These are phyloP conservation scores for Antheraea mylitta DNA, from an alignment of 1,140 invertebrate genomes.

Conservation along the genomic window DNA sequence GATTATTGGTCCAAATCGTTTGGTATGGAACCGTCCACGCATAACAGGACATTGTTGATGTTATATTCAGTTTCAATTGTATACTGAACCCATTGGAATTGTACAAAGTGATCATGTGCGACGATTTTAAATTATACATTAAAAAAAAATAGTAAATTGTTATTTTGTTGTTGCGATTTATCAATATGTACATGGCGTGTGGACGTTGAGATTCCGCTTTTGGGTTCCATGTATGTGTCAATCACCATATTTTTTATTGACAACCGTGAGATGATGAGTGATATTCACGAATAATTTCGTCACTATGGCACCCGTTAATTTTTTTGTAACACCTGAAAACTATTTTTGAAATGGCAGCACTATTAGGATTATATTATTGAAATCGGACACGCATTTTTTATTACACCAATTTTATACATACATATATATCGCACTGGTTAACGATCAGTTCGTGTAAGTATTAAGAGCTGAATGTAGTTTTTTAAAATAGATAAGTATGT, in stretches of 20 bases:
- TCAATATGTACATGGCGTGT: slow-evolving; percentile 72
- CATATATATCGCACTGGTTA: slow-evolving; percentile 58
- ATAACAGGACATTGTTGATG: slow-evolving; percentile 49
- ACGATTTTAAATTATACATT: slow-evolving; percentile 66
- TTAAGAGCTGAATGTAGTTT: slow-evolving; percentile 63
- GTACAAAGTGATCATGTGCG: slow-evolving; percentile 66
- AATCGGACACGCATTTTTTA: slow-evolving; percentile 66
- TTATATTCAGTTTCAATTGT: slow-evolving; percentile 48
- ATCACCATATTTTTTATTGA: not conserved
- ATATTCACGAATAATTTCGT: slow-evolving; percentile 34
- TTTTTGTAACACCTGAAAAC: slow-evolving; percentile 57
- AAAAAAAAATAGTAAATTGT: slow-evolving; percentile 46
- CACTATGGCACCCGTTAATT: slow-evolving; percentile 70
- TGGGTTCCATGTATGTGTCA: not conserved
- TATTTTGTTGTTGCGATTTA: slow-evolving; percentile 75
- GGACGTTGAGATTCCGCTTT: slow-evolving; percentile 2
- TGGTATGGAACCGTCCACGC: slow-evolving; percentile 47
- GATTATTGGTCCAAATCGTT: not conserved
- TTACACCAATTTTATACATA: slow-evolving; percentile 63
- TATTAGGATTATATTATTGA: slow-evolving; percentile 57
- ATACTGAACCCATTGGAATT: slow-evolving; percentile 58
- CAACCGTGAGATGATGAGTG: not conserved
- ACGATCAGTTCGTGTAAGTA: slow-evolving; percentile 61
- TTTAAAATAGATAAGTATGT: slow-evolving; percentile 58
- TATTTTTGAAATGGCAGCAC: slow-evolving; percentile 65